Evolutionary conservation across 2,113 vertebrate species (phyloP).

Genomic region (Pogona vitticeps): DNA sequence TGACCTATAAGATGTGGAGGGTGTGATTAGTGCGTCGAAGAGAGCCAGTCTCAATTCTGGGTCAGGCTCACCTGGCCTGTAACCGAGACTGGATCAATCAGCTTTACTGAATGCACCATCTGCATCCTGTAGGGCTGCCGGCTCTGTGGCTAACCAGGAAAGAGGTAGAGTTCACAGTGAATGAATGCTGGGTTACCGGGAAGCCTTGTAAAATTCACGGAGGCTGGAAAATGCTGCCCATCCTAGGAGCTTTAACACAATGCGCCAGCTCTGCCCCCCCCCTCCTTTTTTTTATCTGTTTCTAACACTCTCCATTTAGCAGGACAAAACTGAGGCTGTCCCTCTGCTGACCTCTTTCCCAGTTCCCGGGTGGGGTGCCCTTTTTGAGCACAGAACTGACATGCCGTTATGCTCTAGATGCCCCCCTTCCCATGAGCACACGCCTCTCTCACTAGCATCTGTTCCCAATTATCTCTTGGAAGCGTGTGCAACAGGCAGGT

Average conservation of each 20-base stretch:
- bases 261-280: not conserved
- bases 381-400: not conserved
- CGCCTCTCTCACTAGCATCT: constrained; percentile 24
- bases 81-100: not conserved
- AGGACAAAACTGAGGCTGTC: not conserved
- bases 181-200: not conserved
- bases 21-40: not conserved
- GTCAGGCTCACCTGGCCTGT: not conserved
- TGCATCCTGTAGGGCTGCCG: not conserved
- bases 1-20: not conserved
- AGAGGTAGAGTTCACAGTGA: not conserved
- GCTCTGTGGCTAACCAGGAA: not conserved
- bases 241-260: not conserved
- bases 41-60: no score
- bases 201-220: not conserved
- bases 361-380: not conserved
- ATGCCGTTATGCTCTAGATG: not conserved
- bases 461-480: constrained; percentile 41
- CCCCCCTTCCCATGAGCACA: not conserved
- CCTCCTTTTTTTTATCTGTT: not conserved
- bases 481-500: constrained; percentile 23
- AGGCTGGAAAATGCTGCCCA: not conserved
- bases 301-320: not conserved
- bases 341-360: constrained; percentile 15
- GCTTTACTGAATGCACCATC: not conserved